These are phyloP conservation scores for Jacana jacana DNA, from an alignment of 2,113 vertebrate species.

Conservation along the genomic window DNA sequence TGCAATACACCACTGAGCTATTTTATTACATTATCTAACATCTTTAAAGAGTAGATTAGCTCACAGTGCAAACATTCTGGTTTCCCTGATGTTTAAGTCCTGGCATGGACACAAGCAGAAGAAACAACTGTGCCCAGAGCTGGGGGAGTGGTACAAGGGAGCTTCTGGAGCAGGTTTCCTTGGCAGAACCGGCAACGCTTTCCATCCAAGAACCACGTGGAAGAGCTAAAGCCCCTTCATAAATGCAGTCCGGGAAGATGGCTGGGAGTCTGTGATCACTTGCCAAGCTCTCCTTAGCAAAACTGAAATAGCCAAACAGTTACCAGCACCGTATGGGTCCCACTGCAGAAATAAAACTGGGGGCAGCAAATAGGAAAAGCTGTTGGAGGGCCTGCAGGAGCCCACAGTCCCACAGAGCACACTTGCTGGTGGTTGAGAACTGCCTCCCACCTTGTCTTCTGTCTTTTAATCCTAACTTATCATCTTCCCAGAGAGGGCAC, in stretches of 20 bases:
- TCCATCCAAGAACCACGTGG: not conserved
- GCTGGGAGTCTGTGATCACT: not conserved
- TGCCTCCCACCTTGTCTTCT: not conserved
- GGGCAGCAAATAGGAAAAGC: not conserved
- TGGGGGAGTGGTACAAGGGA: not conserved
- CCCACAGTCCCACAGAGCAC: not conserved
- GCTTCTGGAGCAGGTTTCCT: not conserved
- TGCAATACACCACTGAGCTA: slow-evolving; percentile 3
- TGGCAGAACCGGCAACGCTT: fast-evolving
- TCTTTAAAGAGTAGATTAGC: slow-evolving; percentile 59
- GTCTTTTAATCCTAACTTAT: not conserved
- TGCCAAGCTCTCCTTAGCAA: slow-evolving; percentile 14
- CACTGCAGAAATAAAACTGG: not conserved
- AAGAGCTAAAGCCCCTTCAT: not conserved
- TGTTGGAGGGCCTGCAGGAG: not conserved
- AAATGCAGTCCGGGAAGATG: not conserved
- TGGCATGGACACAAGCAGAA: not conserved
- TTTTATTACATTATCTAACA: slow-evolving; percentile 58
- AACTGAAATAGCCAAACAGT: not conserved
- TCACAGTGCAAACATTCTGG: slow-evolving; percentile 63
- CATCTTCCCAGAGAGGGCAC: not conserved
- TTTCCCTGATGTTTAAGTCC: slow-evolving; percentile 54
- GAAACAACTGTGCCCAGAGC: not conserved
- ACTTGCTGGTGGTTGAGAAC: fast-evolving
- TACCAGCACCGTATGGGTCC: not conserved